phyloP scores from a whole-genome alignment of 1,140 invertebrate species.

The Oscheius sp. region DNA sequence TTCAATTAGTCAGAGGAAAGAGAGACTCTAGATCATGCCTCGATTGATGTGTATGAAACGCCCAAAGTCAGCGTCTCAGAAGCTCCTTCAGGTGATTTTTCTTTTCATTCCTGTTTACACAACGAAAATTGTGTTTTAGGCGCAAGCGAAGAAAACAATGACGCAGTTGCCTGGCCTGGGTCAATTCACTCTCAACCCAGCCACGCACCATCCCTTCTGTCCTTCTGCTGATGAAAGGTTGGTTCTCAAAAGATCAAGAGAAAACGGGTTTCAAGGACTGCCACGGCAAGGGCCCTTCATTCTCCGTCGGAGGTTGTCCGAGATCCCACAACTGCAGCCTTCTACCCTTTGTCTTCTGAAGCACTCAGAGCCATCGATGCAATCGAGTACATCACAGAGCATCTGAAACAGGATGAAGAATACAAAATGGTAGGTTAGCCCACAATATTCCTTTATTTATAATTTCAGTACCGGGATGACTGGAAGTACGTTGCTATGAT shows the following conservation, averaged over 20 bases:
- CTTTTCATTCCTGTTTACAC: no score
- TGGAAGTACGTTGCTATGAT: slow-evolving; percentile 81
- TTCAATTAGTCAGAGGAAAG: background rate
- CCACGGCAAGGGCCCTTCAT: background rate
- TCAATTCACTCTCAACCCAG: slow-evolving; percentile 47
- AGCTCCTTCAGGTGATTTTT: no score
- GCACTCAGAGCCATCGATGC: slow-evolving; percentile 57
- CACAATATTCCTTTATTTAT: background rate
- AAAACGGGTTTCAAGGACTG: background rate
- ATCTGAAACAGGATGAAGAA: slow-evolving; percentile 55
- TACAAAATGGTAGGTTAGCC: slow-evolving; percentile 56
- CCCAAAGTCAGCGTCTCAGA: slow-evolving; percentile 44
- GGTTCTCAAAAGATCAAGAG: background rate
- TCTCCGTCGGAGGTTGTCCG: slow-evolving; percentile 24
- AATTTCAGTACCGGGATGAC: slow-evolving; percentile 51
- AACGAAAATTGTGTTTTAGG: background rate
- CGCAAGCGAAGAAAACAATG: slow-evolving; percentile 38
- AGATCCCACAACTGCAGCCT: slow-evolving; percentile 33
- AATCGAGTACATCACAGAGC: slow-evolving; percentile 60
- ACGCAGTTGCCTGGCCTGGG: slow-evolving; percentile 57
- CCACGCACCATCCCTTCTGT: slow-evolving; percentile 53
- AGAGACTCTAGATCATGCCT: slow-evolving; percentile 62
- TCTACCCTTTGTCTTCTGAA: slow-evolving; percentile 49
- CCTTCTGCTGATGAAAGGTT: slow-evolving; percentile 48
- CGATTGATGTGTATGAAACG: slow-evolving; percentile 56